These are phyloP conservation scores for Caenorhabditis sinica DNA, from an alignment of 2,888 invertebrate genomes.

Conservation along the genomic window DNA sequence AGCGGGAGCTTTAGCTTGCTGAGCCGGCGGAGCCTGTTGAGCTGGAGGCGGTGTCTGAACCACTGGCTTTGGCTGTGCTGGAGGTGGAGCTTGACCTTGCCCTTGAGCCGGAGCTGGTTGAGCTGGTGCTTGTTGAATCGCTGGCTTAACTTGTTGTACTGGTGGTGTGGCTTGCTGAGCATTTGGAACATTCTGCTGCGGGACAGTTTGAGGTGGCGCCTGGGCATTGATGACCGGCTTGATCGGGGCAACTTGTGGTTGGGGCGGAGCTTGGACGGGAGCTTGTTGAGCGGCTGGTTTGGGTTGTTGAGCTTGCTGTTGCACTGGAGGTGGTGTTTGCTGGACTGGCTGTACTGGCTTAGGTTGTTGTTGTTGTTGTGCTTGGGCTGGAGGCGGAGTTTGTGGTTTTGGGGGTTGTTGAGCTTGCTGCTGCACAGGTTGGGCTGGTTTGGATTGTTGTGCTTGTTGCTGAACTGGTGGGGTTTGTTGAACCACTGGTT, in stretches of 20 bases:
- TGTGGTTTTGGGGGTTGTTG: background rate
- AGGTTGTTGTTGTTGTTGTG: background rate
- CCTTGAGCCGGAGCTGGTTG: background rate
- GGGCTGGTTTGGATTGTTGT: background rate
- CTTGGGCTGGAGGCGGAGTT: background rate
- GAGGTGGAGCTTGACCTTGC: background rate
- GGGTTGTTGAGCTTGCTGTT: background rate
- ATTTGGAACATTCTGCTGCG: too few relatives aligned
- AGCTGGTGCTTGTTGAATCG: background rate
- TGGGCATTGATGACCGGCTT: too few relatives aligned
- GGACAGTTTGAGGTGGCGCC: background rate
- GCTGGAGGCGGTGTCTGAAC: slow-evolving; percentile 20
- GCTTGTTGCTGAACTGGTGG: background rate
- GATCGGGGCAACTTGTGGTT: too few relatives aligned
- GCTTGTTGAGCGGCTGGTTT: background rate
- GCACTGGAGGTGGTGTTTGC: background rate
- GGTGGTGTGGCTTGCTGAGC: background rate
- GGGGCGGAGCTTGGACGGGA: background rate
- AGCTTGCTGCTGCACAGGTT: background rate
- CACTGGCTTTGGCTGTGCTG: background rate
- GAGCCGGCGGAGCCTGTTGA: background rate
- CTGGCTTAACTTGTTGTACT: too few relatives aligned
- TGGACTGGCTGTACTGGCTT: background rate
- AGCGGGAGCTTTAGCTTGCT: slow-evolving; percentile 1
- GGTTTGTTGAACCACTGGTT: background rate